Percentiles rank a stretch among this genome's conserved stretches.
Conservation (phyloP, 2,888 invertebrate species). For the Merodon equestris region DNA sequence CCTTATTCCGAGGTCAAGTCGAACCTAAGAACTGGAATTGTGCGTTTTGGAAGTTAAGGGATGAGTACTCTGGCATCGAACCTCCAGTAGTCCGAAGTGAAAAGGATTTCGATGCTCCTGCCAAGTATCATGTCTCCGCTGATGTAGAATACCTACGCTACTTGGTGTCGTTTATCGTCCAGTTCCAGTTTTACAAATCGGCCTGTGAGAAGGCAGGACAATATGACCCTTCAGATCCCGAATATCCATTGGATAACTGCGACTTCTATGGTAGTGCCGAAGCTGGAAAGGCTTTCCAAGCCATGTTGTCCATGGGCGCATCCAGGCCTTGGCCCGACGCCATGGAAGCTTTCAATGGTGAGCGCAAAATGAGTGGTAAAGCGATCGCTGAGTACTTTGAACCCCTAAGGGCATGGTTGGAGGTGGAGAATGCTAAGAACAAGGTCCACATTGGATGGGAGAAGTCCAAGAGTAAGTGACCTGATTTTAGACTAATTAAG, state of each 20-base stretch:
- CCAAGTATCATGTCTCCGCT: constrained; percentile 87
- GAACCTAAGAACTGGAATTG: constrained; percentile 83
- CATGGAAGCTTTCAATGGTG: constrained; percentile 89
- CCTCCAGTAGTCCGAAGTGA: constrained; percentile 84
- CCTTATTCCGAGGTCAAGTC: constrained; percentile 83
- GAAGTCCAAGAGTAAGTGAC: constrained; percentile 75
- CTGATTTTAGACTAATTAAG: no score
- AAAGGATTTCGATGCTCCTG: constrained; percentile 87
- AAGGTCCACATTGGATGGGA: constrained; percentile 84
- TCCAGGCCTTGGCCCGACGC: constrained; percentile 92
- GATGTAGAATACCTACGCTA: constrained; percentile 87
- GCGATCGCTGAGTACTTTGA: constrained; percentile 90
- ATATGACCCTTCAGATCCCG: constrained; percentile 84
- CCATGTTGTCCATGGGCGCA: constrained; percentile 86
- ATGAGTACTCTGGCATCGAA: constrained; percentile 83
- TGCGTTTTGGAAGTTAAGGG: constrained; percentile 84
- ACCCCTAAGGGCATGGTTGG: constrained; percentile 87
- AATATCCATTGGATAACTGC: constrained; percentile 88
- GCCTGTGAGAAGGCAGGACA: constrained; percentile 88
- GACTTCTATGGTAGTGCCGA: constrained; percentile 90
- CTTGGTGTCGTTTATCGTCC: constrained; percentile 88
- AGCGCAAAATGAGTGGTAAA: constrained; percentile 86
- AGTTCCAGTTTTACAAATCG: constrained; percentile 88
- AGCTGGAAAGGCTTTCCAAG: constrained; percentile 86
- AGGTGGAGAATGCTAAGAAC: constrained; percentile 85